These are phyloP conservation scores for Sinocyclocheilus anophthalmus DNA, from an alignment of 2,113 vertebrate genomes.

Conservation along the genomic window DNA sequence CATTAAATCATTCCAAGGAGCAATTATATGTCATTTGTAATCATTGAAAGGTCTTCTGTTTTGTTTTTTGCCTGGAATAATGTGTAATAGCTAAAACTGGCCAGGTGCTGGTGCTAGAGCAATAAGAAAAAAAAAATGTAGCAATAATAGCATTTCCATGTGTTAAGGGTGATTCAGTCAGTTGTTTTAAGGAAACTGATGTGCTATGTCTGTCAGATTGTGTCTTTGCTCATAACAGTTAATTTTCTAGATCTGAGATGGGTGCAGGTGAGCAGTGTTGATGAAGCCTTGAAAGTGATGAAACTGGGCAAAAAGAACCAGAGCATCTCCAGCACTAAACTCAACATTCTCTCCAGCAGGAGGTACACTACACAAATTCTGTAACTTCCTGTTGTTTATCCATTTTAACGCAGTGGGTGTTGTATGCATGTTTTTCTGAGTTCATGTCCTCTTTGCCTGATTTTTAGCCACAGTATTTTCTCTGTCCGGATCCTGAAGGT, in stretches of 20 bases:
- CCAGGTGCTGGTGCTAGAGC: slow-evolving; percentile 25
- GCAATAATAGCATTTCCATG: neutral
- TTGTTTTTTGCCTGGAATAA: neutral
- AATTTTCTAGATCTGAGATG: slow-evolving; percentile 85
- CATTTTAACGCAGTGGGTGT: neutral
- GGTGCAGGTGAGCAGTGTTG: slow-evolving; percentile 86
- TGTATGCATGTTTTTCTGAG: slow-evolving; percentile 39
- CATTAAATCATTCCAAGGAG: neutral
- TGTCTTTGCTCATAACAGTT: neutral
- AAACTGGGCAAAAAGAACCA: slow-evolving; percentile 89
- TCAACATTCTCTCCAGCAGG: slow-evolving; percentile 90
- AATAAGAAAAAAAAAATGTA: neutral
- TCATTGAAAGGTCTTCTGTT: neutral
- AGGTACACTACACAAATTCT: slow-evolving; percentile 75
- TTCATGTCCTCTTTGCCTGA: neutral
- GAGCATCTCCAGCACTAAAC: slow-evolving; percentile 88
- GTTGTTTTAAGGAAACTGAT: neutral
- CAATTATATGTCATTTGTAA: neutral
- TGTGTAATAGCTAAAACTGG: slow-evolving; percentile 15
- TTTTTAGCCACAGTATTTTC: slow-evolving; percentile 90
- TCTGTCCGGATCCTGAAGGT: slow-evolving; percentile 87
- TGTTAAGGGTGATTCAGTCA: neutral
- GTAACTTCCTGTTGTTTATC: neutral
- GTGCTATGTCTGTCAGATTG: neutral
- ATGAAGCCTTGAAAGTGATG: slow-evolving; percentile 88